Base-by-base conservation (phyloP, 2,113 vertebrate species). In the Sylvilagus bachmani region DNA sequence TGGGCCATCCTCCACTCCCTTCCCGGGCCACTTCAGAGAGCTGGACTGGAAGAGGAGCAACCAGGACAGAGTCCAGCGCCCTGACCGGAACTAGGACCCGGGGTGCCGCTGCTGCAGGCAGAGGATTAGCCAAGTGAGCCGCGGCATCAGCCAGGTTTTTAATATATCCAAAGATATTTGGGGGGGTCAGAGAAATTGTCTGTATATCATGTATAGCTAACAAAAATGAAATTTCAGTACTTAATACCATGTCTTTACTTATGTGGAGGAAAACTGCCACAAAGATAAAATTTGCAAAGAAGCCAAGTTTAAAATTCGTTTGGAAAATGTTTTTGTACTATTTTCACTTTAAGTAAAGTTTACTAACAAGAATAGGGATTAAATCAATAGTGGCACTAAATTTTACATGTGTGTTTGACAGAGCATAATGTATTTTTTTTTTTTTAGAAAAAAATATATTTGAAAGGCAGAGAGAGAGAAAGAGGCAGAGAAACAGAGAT, bases 281-380 rank as follows among this genome's bases (percentile, higher is more conserved):
- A 75, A 82, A 85, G 27, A 4, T 87, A 36, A 94, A 71, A 90
- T 64, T 82, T 77, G 2, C 24, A 84, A 86, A 79, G 38, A 87
- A 75, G 17, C 16, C 21, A 86, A 62, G 58, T 75, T 74, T 83
- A 64, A 74, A 73, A 91, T 91, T 49, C 12, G 70, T 69, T 71
- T 89, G 67, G 71, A 13, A 67, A 51, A 12, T 53, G 17, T 87
- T 70, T 62, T 77, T 66, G 44, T 36, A 73, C 11, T 66, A 55
- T 79, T 92, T 96, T 87, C 29, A 78, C 38, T 80, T 93, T 62
- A 75, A 55, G 58, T 85, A 49, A 75, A 89, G 16, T 55, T 79
- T 84, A 33, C 36, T 91, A 22, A 69, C 5, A 74, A 51, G 19
- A 2, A n/a, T 31, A 89, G 31, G 22, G 19, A 27, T 71, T 69